Percentiles rank a stretch among this genome's conserved stretches.
Conservation (phyloP, 1,140 invertebrate genomes). For the Drosophila pseudoananassae region DNA sequence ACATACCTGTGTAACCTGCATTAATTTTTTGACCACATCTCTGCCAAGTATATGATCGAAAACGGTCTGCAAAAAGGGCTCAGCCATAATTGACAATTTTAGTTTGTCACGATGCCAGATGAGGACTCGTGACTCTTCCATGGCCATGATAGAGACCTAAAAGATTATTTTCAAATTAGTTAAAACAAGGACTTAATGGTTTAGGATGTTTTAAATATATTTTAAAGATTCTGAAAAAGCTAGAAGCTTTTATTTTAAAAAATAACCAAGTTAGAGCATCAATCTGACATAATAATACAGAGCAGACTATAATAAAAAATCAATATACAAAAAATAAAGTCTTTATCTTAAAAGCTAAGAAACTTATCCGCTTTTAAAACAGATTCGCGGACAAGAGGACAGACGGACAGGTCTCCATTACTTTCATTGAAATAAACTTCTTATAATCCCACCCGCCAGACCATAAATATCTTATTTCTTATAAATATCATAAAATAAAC, state of each 20-base stretch:
- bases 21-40: slow-evolving; percentile 95
- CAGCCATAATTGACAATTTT: slow-evolving; percentile 92
- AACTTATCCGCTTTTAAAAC: too few relatives aligned
- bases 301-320: too few relatives aligned
- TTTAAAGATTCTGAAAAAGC: too few relatives aligned
- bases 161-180: not conserved
- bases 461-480: not conserved
- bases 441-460: too few relatives aligned
- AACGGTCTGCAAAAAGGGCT: slow-evolving; percentile 93
- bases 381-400: too few relatives aligned
- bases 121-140: slow-evolving; percentile 93
- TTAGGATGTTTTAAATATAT: too few relatives aligned
- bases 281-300: too few relatives aligned
- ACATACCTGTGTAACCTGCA: slow-evolving; percentile 88
- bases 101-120: slow-evolving; percentile 95
- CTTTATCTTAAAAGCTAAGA: too few relatives aligned
- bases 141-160: slow-evolving; percentile 94
- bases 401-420: not conserved
- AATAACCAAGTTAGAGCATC: too few relatives aligned
- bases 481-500: slow-evolving; percentile 33
- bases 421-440: not conserved
- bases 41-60: slow-evolving; percentile 94
- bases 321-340: too few relatives aligned
- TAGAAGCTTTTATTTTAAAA: too few relatives aligned
- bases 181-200: too few relatives aligned